Conservation (phyloP, 1,140 invertebrate species). For the Phenacoccus solenopsis region DNA sequence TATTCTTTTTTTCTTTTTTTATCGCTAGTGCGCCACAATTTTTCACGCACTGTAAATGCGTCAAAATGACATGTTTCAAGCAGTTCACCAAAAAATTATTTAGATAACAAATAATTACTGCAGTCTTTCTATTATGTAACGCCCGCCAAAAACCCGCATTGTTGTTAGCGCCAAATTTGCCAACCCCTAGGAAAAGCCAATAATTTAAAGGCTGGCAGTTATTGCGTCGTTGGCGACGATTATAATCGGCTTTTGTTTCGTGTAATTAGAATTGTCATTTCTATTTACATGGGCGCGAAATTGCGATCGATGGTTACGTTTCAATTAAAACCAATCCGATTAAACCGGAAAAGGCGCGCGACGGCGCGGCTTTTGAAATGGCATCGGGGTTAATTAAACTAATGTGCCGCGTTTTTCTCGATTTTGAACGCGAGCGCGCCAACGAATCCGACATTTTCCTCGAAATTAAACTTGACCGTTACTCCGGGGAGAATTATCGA, state of each 20-base stretch:
- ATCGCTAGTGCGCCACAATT: too few relatives aligned
- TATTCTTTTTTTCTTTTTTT: too few relatives aligned
- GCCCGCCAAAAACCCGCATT: too few relatives aligned
- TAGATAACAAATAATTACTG: too few relatives aligned
- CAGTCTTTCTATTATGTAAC: too few relatives aligned
- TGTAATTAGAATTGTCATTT: constrained; percentile 12
- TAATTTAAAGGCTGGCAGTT: not conserved
- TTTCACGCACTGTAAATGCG: too few relatives aligned
- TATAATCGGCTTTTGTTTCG: constrained; percentile 4
- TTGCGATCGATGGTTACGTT: not conserved
- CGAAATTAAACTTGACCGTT: too few relatives aligned
- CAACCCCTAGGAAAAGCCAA: not conserved
- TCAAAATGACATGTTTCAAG: too few relatives aligned
- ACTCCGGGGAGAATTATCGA: not conserved
- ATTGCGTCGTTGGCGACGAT: not conserved
- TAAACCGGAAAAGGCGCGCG: not conserved
- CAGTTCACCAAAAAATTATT: too few relatives aligned
- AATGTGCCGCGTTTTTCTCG: constrained; percentile 7
- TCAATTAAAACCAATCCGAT: constrained; percentile 12
- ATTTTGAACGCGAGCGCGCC: too few relatives aligned
- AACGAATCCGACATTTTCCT: too few relatives aligned
- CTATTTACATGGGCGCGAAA: not conserved
- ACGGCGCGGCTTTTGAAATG: not conserved
- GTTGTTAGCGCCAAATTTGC: not conserved
- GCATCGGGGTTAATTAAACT: constrained; percentile 10